Conservation (phyloP, 2,888 invertebrate species). For the Netelia virgata region DNA sequence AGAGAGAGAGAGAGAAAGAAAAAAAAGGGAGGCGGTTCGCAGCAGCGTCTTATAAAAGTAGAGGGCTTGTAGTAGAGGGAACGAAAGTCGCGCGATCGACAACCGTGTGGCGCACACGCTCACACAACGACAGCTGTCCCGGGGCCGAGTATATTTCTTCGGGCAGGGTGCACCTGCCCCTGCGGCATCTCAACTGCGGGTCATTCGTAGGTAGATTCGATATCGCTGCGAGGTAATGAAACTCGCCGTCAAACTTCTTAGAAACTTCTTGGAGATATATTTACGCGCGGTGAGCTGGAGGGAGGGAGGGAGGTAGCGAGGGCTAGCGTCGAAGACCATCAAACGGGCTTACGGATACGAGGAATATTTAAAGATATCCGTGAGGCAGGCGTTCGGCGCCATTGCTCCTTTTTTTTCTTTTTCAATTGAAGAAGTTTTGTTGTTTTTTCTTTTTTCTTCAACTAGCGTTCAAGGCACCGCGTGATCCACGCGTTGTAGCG, state of each 20-base stretch:
- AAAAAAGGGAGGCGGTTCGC: slow-evolving; percentile 28
- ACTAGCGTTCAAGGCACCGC: too few relatives aligned
- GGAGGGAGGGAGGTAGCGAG: too few relatives aligned
- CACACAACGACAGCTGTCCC: slow-evolving; percentile 65
- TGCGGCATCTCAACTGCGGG: slow-evolving; percentile 14
- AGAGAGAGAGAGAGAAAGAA: too few relatives aligned
- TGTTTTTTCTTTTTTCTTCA: too few relatives aligned
- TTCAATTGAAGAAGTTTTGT: too few relatives aligned
- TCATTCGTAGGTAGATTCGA: slow-evolving; percentile 38
- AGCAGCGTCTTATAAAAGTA: slow-evolving; percentile 55
- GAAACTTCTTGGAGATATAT: background rate
- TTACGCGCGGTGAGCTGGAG: too few relatives aligned
- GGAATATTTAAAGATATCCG: too few relatives aligned
- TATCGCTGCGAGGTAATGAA: slow-evolving; percentile 18
- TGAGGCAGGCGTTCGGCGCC: too few relatives aligned
- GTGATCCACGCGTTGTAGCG: too few relatives aligned
- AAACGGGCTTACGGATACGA: too few relatives aligned
- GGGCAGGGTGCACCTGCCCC: slow-evolving; percentile 59
- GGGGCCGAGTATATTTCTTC: slow-evolving; percentile 52
- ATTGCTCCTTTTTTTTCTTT: too few relatives aligned
- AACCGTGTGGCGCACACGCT: slow-evolving; percentile 50
- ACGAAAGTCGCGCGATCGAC: slow-evolving; percentile 67
- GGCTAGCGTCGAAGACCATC: too few relatives aligned
- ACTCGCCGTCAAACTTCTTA: slow-evolving; percentile 2
- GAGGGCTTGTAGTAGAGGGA: slow-evolving; percentile 56